Evolutionary conservation across 2,113 vertebrate genomes (phyloP).

Genomic region (Hassar affinis): DNA sequence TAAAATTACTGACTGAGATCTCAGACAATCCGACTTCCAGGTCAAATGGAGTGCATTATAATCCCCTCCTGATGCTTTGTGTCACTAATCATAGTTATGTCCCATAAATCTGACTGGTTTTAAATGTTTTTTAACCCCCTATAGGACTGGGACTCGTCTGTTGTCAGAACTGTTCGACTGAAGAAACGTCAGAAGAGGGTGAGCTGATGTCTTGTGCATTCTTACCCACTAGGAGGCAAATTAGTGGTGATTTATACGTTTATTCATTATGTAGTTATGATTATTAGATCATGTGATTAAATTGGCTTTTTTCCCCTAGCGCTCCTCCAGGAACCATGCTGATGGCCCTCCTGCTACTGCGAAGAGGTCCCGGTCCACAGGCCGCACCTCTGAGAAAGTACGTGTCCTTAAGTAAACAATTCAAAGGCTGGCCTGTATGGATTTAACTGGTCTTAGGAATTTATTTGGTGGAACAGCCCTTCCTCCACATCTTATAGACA

Average conservation of each 20-base stretch:
- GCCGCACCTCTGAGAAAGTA: slow-evolving; percentile 79
- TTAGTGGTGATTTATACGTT: too few relatives aligned
- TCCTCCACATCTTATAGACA: not conserved
- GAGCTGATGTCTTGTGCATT: slow-evolving; percentile 37
- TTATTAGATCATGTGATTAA: not conserved
- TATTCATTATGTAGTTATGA: too few relatives aligned
- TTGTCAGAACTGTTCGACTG: slow-evolving; percentile 81
- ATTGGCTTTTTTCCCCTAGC: slow-evolving; percentile 70
- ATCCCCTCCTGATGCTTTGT: not conserved
- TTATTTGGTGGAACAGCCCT: not conserved
- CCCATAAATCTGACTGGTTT: not conserved
- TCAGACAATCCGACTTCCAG: too few relatives aligned
- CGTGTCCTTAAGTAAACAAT: not conserved
- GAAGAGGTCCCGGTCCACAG: slow-evolving; percentile 87
- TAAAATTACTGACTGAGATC: too few relatives aligned
- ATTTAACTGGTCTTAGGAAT: too few relatives aligned
- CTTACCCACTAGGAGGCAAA: not conserved
- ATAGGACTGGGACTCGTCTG: slow-evolving; percentile 94
- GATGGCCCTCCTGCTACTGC: slow-evolving; percentile 82
- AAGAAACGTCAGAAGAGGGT: slow-evolving; percentile 94
- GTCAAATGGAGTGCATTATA: too few relatives aligned
- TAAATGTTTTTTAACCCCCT: not conserved
- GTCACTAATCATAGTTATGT: not conserved
- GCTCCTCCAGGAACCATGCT: slow-evolving; percentile 84
- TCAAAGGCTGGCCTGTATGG: not conserved